Base-by-base conservation (phyloP, 1,140 invertebrate genomes). In the Drosophila chauvacae region DNA sequence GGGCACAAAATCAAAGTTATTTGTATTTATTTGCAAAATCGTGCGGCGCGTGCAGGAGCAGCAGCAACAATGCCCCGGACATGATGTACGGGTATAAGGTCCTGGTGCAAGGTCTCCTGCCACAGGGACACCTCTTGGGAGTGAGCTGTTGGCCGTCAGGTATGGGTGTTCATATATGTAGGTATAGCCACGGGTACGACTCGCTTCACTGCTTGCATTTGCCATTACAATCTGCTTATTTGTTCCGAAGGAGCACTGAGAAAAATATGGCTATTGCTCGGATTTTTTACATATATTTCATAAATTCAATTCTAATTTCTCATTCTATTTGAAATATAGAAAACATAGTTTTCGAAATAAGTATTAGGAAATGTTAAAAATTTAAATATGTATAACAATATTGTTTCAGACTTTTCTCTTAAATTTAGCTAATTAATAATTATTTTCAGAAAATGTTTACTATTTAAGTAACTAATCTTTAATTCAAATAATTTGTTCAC, bases 11-110 rank as follows among this genome's bases (percentile, higher is more conserved):
- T 87, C 85, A 88, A 88, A 88, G 81, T 88, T 88, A 90, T 88
- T 88, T 88, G 85, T 90, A 88, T 88, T 88, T 88, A 88, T 88
- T 88, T 88, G 80, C 71, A 90, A 85, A 90, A 84, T 84, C 84
- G 84, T 88, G 83, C 68, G 65, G 69, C 80, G 71, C 77, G 84
- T 88, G 85, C 85, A 80, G 55, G 53, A 88, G 45, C 59, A 78
- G 63, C 77, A 78, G 63, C 77, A 83, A 80, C 66, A 88, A 83
- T 80, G 77, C 58, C 26, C 62, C 65, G 78, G 66, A 88, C 84
- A 80, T 79, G 57, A 66, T 79, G 70, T 59, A 80, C 60, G 61
- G 56, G 18, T 62, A 20, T 23, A 33, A 30, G 26, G 20, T 35
- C 20, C 63, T 42, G 51, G 23, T 39, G 53, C 55, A 42, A 50